Evolutionary conservation across 92 coral and sea anemone genomes (phyloP).

Genomic region (Actinernus sp.): DNA sequence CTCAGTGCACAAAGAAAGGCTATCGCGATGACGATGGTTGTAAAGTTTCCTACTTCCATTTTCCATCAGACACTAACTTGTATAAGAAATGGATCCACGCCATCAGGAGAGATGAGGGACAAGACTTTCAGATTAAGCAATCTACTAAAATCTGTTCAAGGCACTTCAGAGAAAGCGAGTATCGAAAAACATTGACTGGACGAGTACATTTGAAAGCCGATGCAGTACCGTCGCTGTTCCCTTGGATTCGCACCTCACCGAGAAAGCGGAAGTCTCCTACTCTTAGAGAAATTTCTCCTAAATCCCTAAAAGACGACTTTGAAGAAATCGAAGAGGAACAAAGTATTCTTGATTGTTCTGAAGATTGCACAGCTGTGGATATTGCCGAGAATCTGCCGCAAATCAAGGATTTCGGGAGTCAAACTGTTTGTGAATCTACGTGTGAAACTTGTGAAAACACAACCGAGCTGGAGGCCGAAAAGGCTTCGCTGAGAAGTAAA

Average conservation of each 20-base stretch:
- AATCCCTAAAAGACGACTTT: too few species aligned
- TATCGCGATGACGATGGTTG: neutral
- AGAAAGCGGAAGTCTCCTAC: conserved; percentile 23
- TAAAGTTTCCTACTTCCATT: neutral
- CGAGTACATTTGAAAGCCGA: conserved; percentile 1
- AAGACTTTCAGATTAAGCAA: conserved; percentile 5
- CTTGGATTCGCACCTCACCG: conserved; percentile 36
- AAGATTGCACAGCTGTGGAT: too few species aligned
- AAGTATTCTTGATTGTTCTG: too few species aligned
- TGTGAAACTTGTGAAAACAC: too few species aligned
- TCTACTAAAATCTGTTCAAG: conserved; percentile 36
- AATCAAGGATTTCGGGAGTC: too few species aligned
- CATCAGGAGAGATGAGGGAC: conserved; percentile 23
- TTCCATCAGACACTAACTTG: neutral
- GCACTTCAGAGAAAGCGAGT: conserved; percentile 26
- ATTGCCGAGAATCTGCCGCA: too few species aligned
- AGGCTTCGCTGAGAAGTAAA: neutral
- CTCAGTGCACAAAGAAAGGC: conserved; percentile 19
- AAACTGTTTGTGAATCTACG: too few species aligned
- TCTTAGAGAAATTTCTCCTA: neutral
- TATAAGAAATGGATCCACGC: conserved; percentile 6
- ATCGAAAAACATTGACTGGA: conserved; percentile 17
- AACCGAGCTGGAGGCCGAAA: too few species aligned
- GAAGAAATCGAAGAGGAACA: too few species aligned
- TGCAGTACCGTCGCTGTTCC: conserved; percentile 36